These are phyloP conservation scores for Rhaphigaster nebulosa DNA, from an alignment of 2,888 invertebrate species.

Conservation along the genomic window DNA sequence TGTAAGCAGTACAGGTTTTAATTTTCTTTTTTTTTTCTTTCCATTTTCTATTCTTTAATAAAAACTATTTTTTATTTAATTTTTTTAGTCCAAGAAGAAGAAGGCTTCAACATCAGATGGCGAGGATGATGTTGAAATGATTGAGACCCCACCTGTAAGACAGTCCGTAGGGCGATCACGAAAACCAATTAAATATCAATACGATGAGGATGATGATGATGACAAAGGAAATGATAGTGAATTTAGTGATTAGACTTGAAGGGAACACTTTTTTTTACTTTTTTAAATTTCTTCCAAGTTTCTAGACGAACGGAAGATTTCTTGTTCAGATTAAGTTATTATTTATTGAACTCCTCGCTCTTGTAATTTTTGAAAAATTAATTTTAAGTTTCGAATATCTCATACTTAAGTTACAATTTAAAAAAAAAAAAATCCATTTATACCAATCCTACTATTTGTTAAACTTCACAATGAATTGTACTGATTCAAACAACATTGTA, in stretches of 20 bases:
- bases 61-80: conserved; percentile 59
- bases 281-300: conserved; percentile 17
- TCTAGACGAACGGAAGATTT: neutral
- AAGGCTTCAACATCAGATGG: conserved; percentile 70
- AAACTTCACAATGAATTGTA: neutral
- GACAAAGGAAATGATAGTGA: conserved; percentile 47
- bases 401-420: neutral
- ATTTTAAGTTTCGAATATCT: conserved; percentile 21
- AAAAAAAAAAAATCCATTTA: too few relatives aligned
- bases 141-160: conserved; percentile 67
- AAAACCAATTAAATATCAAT: conserved; percentile 71
- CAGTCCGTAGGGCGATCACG: conserved; percentile 71
- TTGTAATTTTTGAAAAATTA: conserved; percentile 25
- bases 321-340: conserved; percentile 19
- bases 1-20: too few relatives aligned
- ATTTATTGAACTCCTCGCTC: conserved; percentile 43
- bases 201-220: conserved; percentile 67
- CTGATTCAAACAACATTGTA: neutral
- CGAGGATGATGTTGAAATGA: conserved; percentile 69
- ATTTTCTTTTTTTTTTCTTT: too few relatives aligned
- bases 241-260: conserved; percentile 44
- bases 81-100: conserved; percentile 69
- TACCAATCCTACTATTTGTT: neutral
- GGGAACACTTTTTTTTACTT: conserved; percentile 22
- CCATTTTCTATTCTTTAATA: too few relatives aligned